Conservation (phyloP, 2,113 vertebrate genomes). For the Delphinus delphis region DNA sequence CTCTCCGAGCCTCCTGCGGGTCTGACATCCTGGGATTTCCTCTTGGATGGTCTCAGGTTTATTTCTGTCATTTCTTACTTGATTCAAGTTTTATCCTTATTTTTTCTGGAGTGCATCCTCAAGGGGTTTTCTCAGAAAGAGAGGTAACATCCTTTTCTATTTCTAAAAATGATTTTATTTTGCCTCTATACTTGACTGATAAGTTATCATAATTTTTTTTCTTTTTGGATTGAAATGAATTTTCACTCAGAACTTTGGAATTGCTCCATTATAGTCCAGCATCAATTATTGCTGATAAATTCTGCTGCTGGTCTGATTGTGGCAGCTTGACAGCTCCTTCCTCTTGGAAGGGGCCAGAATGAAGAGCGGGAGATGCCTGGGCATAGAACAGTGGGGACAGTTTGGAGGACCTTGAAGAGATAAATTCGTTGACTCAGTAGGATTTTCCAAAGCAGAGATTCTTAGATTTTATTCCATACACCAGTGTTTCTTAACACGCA, state of each 20-base stretch:
- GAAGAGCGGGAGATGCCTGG: not conserved
- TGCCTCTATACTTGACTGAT: not conserved
- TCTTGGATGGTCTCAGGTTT: not conserved
- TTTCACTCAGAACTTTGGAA: not conserved
- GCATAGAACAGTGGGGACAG: not conserved
- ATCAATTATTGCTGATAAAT: not conserved
- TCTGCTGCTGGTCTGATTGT: not conserved
- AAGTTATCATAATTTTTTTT: not conserved
- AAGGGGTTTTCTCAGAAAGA: slow-evolving; percentile 10
- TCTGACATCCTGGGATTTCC: not conserved
- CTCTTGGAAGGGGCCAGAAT: not conserved
- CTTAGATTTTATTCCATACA: not conserved
- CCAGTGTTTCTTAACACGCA: not conserved
- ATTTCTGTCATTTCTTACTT: not conserved
- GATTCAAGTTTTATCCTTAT: not conserved
- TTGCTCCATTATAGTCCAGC: not conserved
- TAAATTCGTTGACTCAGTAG: not conserved
- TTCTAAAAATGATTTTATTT: not conserved
- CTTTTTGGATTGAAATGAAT: not conserved
- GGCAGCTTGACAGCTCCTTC: not conserved
- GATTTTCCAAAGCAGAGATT: not conserved
- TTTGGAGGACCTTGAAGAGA: not conserved
- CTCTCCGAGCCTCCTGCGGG: not conserved
- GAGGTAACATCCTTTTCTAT: not conserved
- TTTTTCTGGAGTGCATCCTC: slow-evolving; percentile 4